phyloP scores from a whole-genome alignment of 2,113 vertebrate species.

The Pygoscelis adeliae region DNA sequence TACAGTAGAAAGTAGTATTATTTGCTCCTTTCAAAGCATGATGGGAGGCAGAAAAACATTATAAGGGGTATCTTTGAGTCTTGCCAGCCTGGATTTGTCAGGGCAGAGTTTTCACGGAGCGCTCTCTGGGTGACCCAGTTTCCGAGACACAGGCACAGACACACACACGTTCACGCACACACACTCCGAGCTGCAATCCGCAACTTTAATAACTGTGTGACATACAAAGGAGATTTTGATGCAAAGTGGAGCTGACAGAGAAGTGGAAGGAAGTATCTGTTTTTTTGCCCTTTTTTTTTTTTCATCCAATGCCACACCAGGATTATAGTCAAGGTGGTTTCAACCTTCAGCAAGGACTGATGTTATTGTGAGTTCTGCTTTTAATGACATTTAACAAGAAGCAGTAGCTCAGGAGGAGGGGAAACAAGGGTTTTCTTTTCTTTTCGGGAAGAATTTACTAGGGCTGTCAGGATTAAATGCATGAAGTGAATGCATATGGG shows the following conservation, averaged over 20 bases:
- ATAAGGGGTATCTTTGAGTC: conserved; percentile 1
- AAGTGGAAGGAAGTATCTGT: conserved; percentile 45
- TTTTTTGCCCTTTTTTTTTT: not conserved
- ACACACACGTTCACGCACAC: not conserved
- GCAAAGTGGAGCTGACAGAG: conserved; percentile 78
- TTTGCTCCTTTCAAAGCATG: conserved; percentile 21
- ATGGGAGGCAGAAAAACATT: conserved; percentile 19
- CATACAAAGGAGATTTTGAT: conserved; percentile 77
- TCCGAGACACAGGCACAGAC: not conserved
- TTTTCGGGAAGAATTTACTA: conserved; percentile 38
- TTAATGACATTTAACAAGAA: conserved; percentile 46
- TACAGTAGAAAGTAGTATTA: not conserved
- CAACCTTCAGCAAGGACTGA: conserved; percentile 67
- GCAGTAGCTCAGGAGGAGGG: not conserved
- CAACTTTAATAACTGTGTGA: conserved; percentile 79
- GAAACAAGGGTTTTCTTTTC: conserved; percentile 2
- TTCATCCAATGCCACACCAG: conserved; percentile 36
- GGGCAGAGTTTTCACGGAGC: conserved; percentile 38
- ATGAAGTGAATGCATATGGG: not conserved
- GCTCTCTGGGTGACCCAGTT: conserved; percentile 70
- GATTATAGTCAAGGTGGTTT: conserved; percentile 75
- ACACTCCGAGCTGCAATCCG: conserved; percentile 30
- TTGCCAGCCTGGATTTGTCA: conserved; percentile 30
- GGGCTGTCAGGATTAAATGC: conserved; percentile 42
- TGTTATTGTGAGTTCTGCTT: conserved; percentile 13